A percentile compares a stretch with the other conserved stretches of the same genome.
phyloP scores from a whole-genome alignment of 2,113 vertebrate species.

The Anser cygnoides region DNA sequence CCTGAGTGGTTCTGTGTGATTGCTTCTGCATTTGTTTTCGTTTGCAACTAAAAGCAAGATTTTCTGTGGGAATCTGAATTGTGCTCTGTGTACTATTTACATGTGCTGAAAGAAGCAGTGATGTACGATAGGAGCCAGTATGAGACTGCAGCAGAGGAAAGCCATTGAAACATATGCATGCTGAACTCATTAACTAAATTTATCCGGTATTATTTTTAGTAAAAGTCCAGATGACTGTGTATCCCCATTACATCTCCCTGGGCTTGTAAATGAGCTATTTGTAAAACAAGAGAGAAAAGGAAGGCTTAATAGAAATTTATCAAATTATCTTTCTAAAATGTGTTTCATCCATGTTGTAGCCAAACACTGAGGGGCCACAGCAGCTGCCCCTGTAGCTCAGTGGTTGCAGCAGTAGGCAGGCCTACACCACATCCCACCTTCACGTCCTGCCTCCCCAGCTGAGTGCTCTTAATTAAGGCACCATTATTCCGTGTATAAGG shows the following conservation, averaged over 20 bases:
- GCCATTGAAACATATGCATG: neutral
- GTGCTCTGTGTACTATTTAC: conserved; percentile 48
- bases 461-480: neutral
- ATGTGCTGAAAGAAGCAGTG: conserved; percentile 15
- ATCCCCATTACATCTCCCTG: conserved; percentile 8
- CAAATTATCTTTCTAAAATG: neutral
- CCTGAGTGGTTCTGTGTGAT: neutral
- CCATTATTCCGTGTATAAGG: neutral
- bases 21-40: neutral
- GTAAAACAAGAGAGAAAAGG: neutral
- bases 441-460: neutral
- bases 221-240: conserved; percentile 33
- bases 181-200: conserved; percentile 56
- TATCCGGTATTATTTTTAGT: conserved; percentile 52
- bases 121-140: neutral
- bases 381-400: neutral
- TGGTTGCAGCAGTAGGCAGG: neutral
- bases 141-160: conserved; percentile 3
- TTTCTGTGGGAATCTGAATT: conserved; percentile 28
- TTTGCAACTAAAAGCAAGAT: conserved; percentile 31
- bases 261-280: neutral
- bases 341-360: neutral
- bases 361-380: neutral
- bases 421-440: neutral
- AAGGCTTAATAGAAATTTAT: neutral